A percentile compares a stretch with the other conserved stretches of the same genome.
These are phyloP conservation scores for Andrena praecox DNA, from an alignment of 2,888 invertebrate species.

Conservation along the genomic window DNA sequence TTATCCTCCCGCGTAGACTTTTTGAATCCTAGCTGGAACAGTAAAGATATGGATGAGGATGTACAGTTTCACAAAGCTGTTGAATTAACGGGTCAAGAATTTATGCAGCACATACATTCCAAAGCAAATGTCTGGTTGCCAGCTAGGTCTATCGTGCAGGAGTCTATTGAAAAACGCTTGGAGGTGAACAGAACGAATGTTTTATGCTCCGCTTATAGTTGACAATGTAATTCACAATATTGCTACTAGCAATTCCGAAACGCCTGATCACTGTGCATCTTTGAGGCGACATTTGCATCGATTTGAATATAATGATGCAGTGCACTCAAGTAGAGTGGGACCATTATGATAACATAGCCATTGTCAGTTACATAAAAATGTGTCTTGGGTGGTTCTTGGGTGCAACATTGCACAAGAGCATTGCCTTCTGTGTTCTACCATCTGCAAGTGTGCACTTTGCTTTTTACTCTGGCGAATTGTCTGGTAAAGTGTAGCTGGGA, in stretches of 20 bases:
- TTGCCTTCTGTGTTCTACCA: slow-evolving; percentile 5
- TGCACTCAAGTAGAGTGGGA: neutral
- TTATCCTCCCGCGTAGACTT: slow-evolving; percentile 91
- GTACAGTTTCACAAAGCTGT: slow-evolving; percentile 92
- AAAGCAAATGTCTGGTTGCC: slow-evolving; percentile 92
- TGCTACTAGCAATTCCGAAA: neutral
- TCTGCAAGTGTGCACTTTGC: neutral
- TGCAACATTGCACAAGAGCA: neutral
- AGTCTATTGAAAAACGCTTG: slow-evolving; percentile 90
- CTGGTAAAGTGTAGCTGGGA: too few relatives aligned
- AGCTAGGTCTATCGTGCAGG: slow-evolving; percentile 91
- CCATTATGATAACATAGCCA: slow-evolving; percentile 12
- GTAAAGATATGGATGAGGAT: slow-evolving; percentile 86
- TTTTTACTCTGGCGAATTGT: neutral
- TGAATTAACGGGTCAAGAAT: slow-evolving; percentile 92
- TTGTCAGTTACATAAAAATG: slow-evolving; percentile 27
- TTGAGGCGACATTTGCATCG: slow-evolving; percentile 17
- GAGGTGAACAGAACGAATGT: slow-evolving; percentile 83
- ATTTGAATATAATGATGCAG: slow-evolving; percentile 47
- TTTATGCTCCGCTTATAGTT: neutral
- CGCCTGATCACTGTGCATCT: neutral
- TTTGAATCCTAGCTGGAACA: slow-evolving; percentile 95
- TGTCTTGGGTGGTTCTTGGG: neutral
- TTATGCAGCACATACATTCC: slow-evolving; percentile 88
- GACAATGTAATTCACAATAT: neutral